Evolutionary conservation across 2,888 invertebrate genomes (phyloP).

Genomic region (Lasioglossum morio): DNA sequence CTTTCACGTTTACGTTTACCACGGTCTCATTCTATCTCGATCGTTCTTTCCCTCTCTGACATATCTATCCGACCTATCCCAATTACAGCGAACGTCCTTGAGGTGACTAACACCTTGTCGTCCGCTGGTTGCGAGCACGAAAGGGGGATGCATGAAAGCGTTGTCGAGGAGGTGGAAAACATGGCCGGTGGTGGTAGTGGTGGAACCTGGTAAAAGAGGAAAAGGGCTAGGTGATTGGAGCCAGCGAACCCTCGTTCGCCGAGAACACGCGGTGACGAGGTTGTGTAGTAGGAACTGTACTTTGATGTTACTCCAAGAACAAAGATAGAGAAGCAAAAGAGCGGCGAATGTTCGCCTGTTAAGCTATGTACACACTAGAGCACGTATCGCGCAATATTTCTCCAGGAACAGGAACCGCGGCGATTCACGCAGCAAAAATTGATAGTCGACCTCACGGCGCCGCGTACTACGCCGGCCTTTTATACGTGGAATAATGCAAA

Average conservation of each 20-base stretch:
- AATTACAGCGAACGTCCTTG: slow-evolving; percentile 82
- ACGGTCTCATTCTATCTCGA: neutral
- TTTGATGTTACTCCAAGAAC: slow-evolving; percentile 42
- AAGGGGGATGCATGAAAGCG: slow-evolving; percentile 67
- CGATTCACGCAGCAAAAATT: neutral
- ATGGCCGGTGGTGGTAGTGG: slow-evolving; percentile 40
- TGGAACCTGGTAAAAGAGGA: slow-evolving; percentile 35
- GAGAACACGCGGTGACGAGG: slow-evolving; percentile 56
- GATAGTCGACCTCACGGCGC: neutral
- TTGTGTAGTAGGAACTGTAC: slow-evolving; percentile 34
- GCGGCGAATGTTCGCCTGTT: slow-evolving; percentile 48
- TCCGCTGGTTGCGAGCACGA: slow-evolving; percentile 51
- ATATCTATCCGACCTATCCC: slow-evolving; percentile 82
- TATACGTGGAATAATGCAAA: neutral
- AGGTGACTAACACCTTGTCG: slow-evolving; percentile 79
- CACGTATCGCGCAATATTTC: slow-evolving; percentile 3
- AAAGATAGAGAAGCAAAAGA: slow-evolving; percentile 55
- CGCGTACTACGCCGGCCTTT: neutral
- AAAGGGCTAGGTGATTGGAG: slow-evolving; percentile 51
- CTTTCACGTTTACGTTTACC: neutral
- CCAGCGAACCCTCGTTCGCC: slow-evolving; percentile 60
- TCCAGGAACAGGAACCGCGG: neutral
- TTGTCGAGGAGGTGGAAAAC: slow-evolving; percentile 46
- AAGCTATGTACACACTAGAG: slow-evolving; percentile 10
- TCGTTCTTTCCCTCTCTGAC: slow-evolving; percentile 44